These are phyloP conservation scores for Leptonema lineaticorne DNA, from an alignment of 1,140 invertebrate genomes.

Conservation along the genomic window DNA sequence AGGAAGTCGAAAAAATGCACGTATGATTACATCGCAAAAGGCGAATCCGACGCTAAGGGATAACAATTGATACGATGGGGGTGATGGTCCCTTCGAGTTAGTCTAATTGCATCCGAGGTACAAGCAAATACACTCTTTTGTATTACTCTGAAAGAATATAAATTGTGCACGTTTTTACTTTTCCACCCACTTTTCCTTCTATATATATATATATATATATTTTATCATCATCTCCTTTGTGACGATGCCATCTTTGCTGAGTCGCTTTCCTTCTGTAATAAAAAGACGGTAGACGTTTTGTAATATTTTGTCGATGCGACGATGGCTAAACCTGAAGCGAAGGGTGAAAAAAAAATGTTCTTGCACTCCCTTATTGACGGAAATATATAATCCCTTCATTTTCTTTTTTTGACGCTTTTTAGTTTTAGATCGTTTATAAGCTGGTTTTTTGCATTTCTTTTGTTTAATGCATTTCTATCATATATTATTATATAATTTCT, in stretches of 20 bases:
- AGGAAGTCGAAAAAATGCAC: slow-evolving; percentile 22
- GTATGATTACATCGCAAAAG: slow-evolving; percentile 30
- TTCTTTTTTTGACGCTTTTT: too few relatives aligned
- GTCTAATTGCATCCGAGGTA: slow-evolving; percentile 34
- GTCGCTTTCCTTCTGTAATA: not conserved
- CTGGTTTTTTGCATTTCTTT: too few relatives aligned
- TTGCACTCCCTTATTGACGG: too few relatives aligned
- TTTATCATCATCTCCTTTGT: too few relatives aligned
- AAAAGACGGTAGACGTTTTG: not conserved
- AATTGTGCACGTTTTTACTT: slow-evolving; percentile 14
- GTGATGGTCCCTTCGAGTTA: slow-evolving; percentile 18
- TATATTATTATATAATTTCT: too few relatives aligned
- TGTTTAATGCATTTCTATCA: too few relatives aligned
- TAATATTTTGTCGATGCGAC: not conserved
- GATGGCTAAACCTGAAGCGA: not conserved
- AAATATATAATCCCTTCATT: too few relatives aligned
- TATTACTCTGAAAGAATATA: slow-evolving; percentile 24
- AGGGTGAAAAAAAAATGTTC: too few relatives aligned
- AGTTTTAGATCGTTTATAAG: too few relatives aligned
- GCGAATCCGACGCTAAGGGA: slow-evolving; percentile 12
- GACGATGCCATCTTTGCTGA: slow-evolving; percentile 22
- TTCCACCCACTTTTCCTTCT: not conserved
- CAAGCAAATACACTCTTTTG: slow-evolving; percentile 38
- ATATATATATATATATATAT: too few relatives aligned
- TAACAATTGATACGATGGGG: slow-evolving; percentile 15